phyloP scores from a whole-genome alignment of 2,888 invertebrate species.

The Venusia cambrica region DNA sequence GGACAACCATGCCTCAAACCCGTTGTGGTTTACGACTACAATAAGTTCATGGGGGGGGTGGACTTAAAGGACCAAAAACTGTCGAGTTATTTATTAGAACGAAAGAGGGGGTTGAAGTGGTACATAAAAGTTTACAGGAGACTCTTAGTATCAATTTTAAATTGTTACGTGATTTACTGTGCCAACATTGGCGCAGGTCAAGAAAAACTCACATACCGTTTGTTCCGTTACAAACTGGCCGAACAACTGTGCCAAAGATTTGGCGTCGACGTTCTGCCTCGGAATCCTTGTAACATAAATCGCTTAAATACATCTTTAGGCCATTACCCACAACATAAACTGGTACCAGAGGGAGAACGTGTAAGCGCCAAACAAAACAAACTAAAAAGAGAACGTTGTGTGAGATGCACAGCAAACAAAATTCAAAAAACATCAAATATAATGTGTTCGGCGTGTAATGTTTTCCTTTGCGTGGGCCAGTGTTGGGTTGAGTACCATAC shows the following conservation, averaged over 20 bases:
- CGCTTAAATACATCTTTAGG: constrained; percentile 5
- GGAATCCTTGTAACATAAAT: constrained; percentile 2
- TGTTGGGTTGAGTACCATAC: constrained; percentile 8
- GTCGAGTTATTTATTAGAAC: constrained; percentile 5
- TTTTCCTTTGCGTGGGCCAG: constrained; percentile 8
- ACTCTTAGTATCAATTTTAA: constrained; percentile 1
- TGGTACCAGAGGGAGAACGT: neutral
- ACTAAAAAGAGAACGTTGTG: constrained; percentile 10
- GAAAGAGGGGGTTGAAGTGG: constrained; percentile 7
- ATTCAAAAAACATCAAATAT: constrained; percentile 8
- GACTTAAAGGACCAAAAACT: constrained; percentile 4
- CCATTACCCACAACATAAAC: constrained; percentile 8
- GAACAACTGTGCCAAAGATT: constrained; percentile 1
- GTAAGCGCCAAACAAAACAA: neutral
- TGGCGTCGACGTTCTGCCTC: neutral
- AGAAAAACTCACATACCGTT: constrained; percentile 6
- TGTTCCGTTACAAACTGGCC: constrained; percentile 10
- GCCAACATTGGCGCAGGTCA: constrained; percentile 1
- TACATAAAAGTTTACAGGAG: constrained; percentile 7
- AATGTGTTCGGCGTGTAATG: constrained; percentile 12
- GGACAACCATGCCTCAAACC: constrained; percentile 3
- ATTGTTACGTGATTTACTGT: constrained; percentile 4
- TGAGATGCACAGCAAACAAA: constrained; percentile 11
- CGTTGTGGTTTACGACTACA: constrained; percentile 6
- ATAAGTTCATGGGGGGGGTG: constrained; percentile 4